Conservation (phyloP, 2,797 vertebrate species). For the Sphaeramia orbicularis region DNA sequence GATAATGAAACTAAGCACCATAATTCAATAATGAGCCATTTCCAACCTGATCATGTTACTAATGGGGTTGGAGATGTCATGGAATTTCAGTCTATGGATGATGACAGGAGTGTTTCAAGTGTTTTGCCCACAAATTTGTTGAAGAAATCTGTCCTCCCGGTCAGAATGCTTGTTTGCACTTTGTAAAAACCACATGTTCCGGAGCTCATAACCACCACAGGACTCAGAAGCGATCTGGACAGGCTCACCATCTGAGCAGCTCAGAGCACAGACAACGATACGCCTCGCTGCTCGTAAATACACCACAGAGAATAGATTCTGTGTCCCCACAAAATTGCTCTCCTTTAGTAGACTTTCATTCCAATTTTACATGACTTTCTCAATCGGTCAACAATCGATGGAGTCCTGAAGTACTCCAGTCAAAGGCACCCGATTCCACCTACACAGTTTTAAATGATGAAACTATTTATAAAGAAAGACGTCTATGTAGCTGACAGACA, state of each 20-base stretch:
- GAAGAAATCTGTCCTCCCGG: conserved; percentile 42
- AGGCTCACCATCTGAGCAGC: conserved; percentile 24
- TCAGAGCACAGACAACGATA: conserved; percentile 41
- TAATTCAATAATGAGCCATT: conserved; percentile 60
- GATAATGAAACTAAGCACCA: conserved; percentile 56
- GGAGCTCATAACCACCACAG: conserved; percentile 32
- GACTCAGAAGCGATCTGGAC: conserved; percentile 47
- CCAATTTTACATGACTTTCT: background rate
- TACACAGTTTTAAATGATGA: too few relatives aligned
- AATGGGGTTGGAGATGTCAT: conserved; percentile 58
- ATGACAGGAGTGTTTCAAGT: conserved; percentile 51
- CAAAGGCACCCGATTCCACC: too few relatives aligned
- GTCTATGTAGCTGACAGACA: too few relatives aligned
- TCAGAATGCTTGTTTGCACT: conserved; percentile 47
- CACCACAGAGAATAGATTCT: conserved; percentile 28
- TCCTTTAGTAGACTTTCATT: conserved; percentile 32
- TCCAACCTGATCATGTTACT: conserved; percentile 54
- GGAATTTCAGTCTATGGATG: conserved; percentile 38
- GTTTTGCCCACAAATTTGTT: conserved; percentile 58
- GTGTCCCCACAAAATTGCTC: conserved; percentile 21
- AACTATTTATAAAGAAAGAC: too few relatives aligned
- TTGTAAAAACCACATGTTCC: conserved; percentile 48
- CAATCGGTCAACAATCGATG: too few relatives aligned
- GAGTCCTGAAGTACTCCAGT: too few relatives aligned
- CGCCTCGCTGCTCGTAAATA: conserved; percentile 35